phyloP scores from a whole-genome alignment of 23 tunicate genomes.

The Styela plicata region DNA sequence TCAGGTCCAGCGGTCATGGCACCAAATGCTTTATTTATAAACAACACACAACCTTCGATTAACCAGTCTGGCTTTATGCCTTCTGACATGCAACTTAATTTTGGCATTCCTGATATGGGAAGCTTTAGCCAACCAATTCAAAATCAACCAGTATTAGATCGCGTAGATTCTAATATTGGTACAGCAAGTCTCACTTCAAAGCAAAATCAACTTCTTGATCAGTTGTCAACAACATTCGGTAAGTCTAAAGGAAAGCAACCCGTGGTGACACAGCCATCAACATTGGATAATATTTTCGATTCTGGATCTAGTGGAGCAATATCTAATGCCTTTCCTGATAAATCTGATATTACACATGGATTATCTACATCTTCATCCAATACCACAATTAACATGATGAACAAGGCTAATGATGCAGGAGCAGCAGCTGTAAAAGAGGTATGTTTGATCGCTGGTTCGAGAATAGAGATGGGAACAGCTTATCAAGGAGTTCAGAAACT shows the following conservation, averaged over 20 bases:
- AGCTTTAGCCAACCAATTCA: neutral
- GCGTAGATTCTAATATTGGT: neutral
- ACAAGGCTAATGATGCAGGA: conserved; percentile 13
- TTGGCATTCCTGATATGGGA: neutral
- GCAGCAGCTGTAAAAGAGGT: conserved; percentile 24
- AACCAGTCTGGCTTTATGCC: neutral
- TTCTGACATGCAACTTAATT: neutral
- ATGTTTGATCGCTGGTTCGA: too few species aligned
- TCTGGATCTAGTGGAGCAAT: neutral
- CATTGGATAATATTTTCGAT: neutral
- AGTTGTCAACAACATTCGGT: conserved; percentile 13
- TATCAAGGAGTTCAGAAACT: too few species aligned
- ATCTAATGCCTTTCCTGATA: neutral
- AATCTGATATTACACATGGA: neutral
- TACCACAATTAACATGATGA: conserved; percentile 24
- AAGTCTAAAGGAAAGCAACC: neutral
- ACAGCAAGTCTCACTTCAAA: conserved; percentile 14
- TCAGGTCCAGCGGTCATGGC: conserved; percentile 1
- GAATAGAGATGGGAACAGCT: too few species aligned
- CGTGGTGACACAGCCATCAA: neutral
- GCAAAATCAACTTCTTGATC: conserved; percentile 15
- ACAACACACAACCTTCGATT: neutral
- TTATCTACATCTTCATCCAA: neutral
- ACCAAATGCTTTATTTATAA: conserved; percentile 9
- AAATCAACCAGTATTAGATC: neutral